phyloP scores from a whole-genome alignment of 2,113 vertebrate species.

The Chionis minor region DNA sequence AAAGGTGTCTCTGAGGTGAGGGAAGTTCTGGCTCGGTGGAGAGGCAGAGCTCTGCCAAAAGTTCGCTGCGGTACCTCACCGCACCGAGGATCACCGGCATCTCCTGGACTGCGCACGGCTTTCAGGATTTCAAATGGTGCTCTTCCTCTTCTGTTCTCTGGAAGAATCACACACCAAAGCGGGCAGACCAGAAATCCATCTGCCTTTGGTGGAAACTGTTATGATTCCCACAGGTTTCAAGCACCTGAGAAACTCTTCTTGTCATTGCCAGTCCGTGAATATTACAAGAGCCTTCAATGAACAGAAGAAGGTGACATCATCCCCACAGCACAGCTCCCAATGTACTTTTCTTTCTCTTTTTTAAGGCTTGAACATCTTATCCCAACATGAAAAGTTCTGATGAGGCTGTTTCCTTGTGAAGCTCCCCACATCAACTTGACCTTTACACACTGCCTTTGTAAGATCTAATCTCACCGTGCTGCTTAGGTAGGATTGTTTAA shows the following conservation, averaged over 20 bases:
- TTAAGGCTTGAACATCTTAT: constrained; percentile 10
- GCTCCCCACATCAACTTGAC: constrained; percentile 63
- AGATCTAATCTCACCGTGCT: constrained; percentile 24
- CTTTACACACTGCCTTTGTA: constrained; percentile 50
- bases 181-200: neutral
- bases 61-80: neutral
- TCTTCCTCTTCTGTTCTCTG: neutral
- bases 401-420: constrained; percentile 27
- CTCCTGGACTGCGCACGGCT: neutral
- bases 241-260: neutral
- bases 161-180: neutral
- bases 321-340: neutral
- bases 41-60: neutral
- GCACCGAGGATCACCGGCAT: neutral
- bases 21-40: neutral
- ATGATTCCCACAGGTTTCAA: neutral
- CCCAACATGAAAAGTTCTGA: constrained; percentile 21
- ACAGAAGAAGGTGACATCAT: neutral
- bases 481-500: constrained; percentile 57
- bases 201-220: neutral
- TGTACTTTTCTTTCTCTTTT: neutral
- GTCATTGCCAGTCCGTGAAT: neutral
- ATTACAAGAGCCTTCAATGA: neutral
- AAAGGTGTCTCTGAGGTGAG: neutral
- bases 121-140: neutral